Evolutionary conservation across 2,113 vertebrate species (phyloP).

Genomic region (Apistogramma diplotaenia): DNA sequence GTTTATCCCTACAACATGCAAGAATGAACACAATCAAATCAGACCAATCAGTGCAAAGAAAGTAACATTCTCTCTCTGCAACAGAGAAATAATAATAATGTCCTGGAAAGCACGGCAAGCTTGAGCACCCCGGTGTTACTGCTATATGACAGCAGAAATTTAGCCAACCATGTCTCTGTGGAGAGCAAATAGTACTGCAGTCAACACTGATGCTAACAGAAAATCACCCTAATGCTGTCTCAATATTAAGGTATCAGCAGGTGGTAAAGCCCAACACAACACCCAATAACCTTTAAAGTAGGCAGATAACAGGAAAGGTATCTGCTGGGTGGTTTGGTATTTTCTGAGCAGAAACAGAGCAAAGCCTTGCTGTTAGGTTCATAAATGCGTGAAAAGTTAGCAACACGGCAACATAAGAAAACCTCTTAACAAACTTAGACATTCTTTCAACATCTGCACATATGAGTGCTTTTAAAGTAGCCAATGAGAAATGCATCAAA

Average conservation of each 20-base stretch:
- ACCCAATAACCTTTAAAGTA: background rate
- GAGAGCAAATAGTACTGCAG: constrained; percentile 31
- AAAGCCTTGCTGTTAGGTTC: background rate
- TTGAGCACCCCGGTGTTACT: constrained; percentile 13
- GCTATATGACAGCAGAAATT: constrained; percentile 43
- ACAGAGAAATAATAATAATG: constrained; percentile 38
- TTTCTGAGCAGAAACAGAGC: background rate
- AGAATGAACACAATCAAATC: constrained; percentile 60
- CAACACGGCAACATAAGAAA: background rate
- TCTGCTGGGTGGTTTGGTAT: background rate
- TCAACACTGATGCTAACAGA: constrained; percentile 27
- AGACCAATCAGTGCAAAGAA: constrained; percentile 44
- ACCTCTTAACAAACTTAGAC: background rate
- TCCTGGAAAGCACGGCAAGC: constrained; percentile 16
- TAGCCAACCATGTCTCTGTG: constrained; percentile 26
- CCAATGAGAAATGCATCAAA: constrained; percentile 35
- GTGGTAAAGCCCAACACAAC: background rate
- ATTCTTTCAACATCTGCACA: constrained; percentile 11
- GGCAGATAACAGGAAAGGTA: constrained; percentile 10
- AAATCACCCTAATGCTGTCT: constrained; percentile 49
- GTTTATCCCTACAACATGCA: constrained; percentile 61
- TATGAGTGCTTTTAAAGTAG: background rate
- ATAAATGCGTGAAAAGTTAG: background rate
- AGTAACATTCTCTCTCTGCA: constrained; percentile 11
- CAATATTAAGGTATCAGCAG: constrained; percentile 51